Evolutionary conservation across 1,140 invertebrate genomes (phyloP), one percentile per base, ranked within the genome.

Genomic region (Bombyx mandarina): DNA sequence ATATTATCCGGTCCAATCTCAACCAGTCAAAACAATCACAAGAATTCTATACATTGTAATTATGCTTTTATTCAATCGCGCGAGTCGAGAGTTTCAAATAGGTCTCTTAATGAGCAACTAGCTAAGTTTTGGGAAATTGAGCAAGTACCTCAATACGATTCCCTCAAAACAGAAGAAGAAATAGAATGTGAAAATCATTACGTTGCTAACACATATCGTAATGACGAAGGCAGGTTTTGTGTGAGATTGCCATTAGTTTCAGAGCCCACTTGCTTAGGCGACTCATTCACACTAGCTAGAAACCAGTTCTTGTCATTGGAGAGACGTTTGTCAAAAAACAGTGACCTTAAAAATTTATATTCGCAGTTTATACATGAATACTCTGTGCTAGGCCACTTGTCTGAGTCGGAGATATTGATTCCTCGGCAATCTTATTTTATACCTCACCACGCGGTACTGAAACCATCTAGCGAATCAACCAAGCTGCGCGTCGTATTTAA

Each of bases 341-440:
- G 56, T n/a, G 8, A 58, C 1, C 45, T 79, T 26, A 69, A 73
- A 54, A 8, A 50, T 12, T 7, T 52, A 42, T 77, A 82, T 59
- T 43, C 51, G 4, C 45, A 71, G 57, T 78, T 82, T 54, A 77
- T 88, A 43, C 42, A 71, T 42, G 82, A 85, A 62, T 88, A 86
- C 61, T 35, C 54, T 8, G 47, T 58, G 2, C 53, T 79, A 56
- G 69, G 70, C 7, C 74, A 83, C 57, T 55, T 72, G 43, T 46
- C 48, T 1, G 54, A 69, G 12, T 51, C 50, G 1, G 8, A 8
- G 4, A n/a, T 44, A 35, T 12, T 8, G n/a, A 52, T n/a, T 4
- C 56, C 56, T 6, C 5, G 6, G 18, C 43, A 51, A 3, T 54
- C 53, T 5, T 77, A 49, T 53, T 44, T 18, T 47, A 63, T 48